Conservation (phyloP, 1,140 invertebrate species). For the Ceratina japonica region DNA sequence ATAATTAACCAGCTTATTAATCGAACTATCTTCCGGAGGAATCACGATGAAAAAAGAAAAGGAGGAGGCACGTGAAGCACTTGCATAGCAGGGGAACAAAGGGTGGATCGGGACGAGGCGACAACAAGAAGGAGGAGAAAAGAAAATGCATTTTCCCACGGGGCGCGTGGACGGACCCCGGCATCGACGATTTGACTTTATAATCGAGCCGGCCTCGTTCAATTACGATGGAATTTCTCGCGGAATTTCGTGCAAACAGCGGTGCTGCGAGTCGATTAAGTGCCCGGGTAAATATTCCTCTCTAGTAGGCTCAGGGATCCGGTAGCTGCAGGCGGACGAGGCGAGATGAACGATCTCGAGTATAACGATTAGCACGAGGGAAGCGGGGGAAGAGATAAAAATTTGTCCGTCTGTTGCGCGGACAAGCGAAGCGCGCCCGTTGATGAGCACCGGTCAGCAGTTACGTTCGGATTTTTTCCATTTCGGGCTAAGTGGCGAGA, state of each 20-base stretch:
- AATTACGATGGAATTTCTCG: slow-evolving; percentile 65
- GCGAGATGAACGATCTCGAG: slow-evolving; percentile 42
- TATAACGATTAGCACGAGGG: slow-evolving; percentile 29
- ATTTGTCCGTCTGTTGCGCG: slow-evolving; percentile 22
- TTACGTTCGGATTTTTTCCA: neutral
- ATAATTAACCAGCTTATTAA: neutral
- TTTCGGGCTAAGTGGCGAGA: neutral
- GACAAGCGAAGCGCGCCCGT: slow-evolving; percentile 4
- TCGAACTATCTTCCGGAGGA: neutral
- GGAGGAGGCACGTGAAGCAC: neutral
- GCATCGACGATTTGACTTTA: slow-evolving; percentile 65
- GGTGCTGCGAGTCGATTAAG: slow-evolving; percentile 30
- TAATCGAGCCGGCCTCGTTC: slow-evolving; percentile 64
- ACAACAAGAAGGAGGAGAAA: neutral
- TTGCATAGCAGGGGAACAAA: neutral
- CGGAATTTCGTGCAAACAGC: slow-evolving; percentile 58
- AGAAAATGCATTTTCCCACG: slow-evolving; percentile 25
- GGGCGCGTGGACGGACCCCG: slow-evolving; percentile 7
- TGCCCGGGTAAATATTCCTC: slow-evolving; percentile 47
- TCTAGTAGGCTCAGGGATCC: neutral
- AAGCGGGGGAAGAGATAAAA: slow-evolving; percentile 20
- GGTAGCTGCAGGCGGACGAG: slow-evolving; percentile 19
- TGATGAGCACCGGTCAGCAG: neutral
- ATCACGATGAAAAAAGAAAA: neutral
- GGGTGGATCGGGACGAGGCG: neutral